Evolutionary conservation across 2,888 invertebrate species (phyloP).

Genomic region (Mechanitis messenoides): DNA sequence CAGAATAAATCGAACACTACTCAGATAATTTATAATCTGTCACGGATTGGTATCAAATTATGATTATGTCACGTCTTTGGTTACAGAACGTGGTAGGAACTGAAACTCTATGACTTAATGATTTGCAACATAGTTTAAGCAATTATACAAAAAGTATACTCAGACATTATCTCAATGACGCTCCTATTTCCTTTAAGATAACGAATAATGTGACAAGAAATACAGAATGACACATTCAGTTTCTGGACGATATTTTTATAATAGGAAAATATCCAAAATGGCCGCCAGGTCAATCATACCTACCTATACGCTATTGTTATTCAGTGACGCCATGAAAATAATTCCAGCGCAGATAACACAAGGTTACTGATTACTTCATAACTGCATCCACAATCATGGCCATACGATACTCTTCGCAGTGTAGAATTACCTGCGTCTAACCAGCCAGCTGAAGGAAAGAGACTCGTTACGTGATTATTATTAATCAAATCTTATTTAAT

Average conservation of each 20-base stretch:
- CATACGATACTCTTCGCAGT: constrained; percentile 20
- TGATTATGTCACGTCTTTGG: constrained; percentile 16
- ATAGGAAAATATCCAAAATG: not conserved
- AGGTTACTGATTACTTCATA: constrained; percentile 27
- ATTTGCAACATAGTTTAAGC: constrained; percentile 29
- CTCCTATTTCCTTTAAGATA: constrained; percentile 53
- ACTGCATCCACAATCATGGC: constrained; percentile 20
- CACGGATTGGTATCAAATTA: constrained; percentile 7
- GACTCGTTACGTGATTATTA: not conserved
- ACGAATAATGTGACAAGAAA: constrained; percentile 12
- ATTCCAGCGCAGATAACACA: constrained; percentile 25
- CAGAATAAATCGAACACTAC: not conserved
- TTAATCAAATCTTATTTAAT: no score
- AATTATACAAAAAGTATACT: constrained; percentile 35
- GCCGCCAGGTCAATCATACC: constrained; percentile 8
- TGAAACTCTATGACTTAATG: constrained; percentile 28
- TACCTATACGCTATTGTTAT: constrained; percentile 14
- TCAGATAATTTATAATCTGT: not conserved
- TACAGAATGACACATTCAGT: no score
- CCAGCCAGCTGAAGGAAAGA: constrained; percentile 4
- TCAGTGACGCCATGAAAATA: constrained; percentile 16
- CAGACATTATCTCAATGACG: constrained; percentile 40
- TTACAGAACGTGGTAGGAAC: constrained; percentile 11
- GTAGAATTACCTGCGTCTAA: constrained; percentile 15
- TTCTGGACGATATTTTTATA: not conserved